These are phyloP conservation scores for Pyrrhosoma nymphula DNA, from an alignment of 2,888 invertebrate species.

Conservation along the genomic window DNA sequence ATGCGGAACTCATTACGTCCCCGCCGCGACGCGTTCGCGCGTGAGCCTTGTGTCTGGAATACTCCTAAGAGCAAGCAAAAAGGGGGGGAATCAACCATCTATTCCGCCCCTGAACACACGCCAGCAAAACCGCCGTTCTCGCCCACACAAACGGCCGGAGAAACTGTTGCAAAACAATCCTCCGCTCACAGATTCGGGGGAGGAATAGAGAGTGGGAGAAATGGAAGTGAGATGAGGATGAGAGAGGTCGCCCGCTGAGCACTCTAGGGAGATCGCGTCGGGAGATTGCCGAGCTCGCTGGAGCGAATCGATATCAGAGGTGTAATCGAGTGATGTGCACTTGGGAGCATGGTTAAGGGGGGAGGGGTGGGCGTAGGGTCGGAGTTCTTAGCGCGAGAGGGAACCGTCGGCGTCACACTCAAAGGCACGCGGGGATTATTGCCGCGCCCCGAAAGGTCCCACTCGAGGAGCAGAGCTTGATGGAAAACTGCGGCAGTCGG, in stretches of 20 bases:
- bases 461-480: neutral
- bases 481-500: neutral
- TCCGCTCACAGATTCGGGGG: neutral
- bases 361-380: neutral
- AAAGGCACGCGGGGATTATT: neutral
- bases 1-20: constrained; percentile 34
- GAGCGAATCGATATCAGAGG: neutral
- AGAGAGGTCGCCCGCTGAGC: neutral
- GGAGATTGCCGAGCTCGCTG: constrained; percentile 9
- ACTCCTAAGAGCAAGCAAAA: neutral
- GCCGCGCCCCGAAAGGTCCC: neutral
- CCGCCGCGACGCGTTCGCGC: neutral
- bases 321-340: constrained; percentile 19
- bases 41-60: neutral
- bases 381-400: neutral
- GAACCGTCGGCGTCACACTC: neutral
- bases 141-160: neutral
- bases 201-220: neutral
- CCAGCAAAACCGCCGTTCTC: neutral
- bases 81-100: neutral
- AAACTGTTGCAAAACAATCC: constrained; percentile 27
- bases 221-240: neutral
- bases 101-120: neutral
- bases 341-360: neutral
- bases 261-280: neutral